A percentile compares a stretch with the other conserved stretches of the same genome.
These are phyloP conservation scores for Perizoma flavofasciatum DNA, from an alignment of 2,888 invertebrate species.

Conservation along the genomic window DNA sequence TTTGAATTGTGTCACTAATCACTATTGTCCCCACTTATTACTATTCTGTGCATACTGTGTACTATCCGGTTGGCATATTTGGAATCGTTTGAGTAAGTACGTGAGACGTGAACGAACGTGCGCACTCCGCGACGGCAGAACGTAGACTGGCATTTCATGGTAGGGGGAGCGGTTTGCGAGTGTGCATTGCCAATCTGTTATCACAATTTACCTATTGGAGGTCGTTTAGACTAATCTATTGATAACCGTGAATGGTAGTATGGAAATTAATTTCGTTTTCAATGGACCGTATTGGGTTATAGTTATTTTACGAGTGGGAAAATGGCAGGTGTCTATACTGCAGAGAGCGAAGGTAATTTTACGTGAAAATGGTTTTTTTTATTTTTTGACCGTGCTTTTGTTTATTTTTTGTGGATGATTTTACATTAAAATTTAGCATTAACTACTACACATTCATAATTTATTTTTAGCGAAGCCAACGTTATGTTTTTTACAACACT, in stretches of 20 bases:
- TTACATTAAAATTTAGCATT: too few relatives aligned
- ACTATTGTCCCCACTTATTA: slow-evolving; percentile 54
- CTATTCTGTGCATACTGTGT: slow-evolving; percentile 45
- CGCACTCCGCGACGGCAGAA: slow-evolving; percentile 26
- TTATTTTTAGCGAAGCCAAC: too few relatives aligned
- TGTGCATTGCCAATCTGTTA: slow-evolving; percentile 50
- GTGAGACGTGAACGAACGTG: slow-evolving; percentile 19
- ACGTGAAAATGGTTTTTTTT: background rate
- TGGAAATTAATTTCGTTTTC: slow-evolving; percentile 29
- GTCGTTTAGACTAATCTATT: slow-evolving; percentile 48
- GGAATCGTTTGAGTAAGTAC: slow-evolving; percentile 25
- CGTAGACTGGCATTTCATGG: slow-evolving; percentile 26
- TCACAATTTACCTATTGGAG: slow-evolving; percentile 56
- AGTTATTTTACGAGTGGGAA: slow-evolving; percentile 21
- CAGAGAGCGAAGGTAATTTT: background rate
- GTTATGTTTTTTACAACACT: too few relatives aligned
- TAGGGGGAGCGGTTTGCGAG: slow-evolving; percentile 23
- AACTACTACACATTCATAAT: too few relatives aligned
- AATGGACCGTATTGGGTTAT: slow-evolving; percentile 19
- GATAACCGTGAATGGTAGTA: slow-evolving; percentile 44
- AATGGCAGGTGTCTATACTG: slow-evolving; percentile 7
- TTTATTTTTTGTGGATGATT: background rate
- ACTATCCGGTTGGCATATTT: slow-evolving; percentile 42
- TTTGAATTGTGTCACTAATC: slow-evolving; percentile 44
- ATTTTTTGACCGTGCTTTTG: slow-evolving; percentile 10